Conservation (phyloP, 1,140 invertebrate species). For the Callitettix versicolor region DNA sequence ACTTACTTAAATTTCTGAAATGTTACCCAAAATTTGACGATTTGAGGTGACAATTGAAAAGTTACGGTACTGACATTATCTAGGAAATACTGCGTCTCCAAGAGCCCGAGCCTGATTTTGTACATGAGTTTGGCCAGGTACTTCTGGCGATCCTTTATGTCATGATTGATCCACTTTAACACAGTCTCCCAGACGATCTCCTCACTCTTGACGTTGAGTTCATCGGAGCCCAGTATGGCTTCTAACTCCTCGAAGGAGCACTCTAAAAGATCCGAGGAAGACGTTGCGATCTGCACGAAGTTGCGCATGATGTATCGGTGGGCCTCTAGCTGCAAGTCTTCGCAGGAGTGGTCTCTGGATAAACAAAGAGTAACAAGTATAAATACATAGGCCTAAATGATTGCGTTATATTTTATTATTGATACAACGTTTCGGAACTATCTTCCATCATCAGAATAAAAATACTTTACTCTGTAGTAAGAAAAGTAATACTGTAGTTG, state of each 20-base stretch:
- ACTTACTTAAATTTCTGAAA: too few relatives aligned
- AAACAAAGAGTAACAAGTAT: too few relatives aligned
- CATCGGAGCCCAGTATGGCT: slow-evolving; percentile 55
- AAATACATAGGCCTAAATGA: too few relatives aligned
- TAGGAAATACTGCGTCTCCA: slow-evolving; percentile 70
- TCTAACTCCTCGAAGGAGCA: slow-evolving; percentile 55
- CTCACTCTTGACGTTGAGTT: slow-evolving; percentile 51
- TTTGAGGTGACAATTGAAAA: too few relatives aligned
- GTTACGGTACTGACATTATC: slow-evolving; percentile 47
- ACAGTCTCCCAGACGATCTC: slow-evolving; percentile 54
- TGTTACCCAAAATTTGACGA: too few relatives aligned
- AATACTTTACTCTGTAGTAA: too few relatives aligned
- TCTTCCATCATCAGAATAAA: too few relatives aligned
- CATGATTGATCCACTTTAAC: slow-evolving; percentile 50
- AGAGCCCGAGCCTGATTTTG: slow-evolving; percentile 68
- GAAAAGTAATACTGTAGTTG: too few relatives aligned
- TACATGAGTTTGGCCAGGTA: slow-evolving; percentile 64
- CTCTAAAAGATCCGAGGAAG: slow-evolving; percentile 60
- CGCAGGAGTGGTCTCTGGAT: slow-evolving; percentile 52
- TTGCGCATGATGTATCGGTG: slow-evolving; percentile 60
- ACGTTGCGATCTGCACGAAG: slow-evolving; percentile 48
- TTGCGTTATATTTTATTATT: too few relatives aligned
- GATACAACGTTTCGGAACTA: too few relatives aligned
- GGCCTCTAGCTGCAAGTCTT: slow-evolving; percentile 52
- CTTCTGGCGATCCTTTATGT: slow-evolving; percentile 47